Base-by-base conservation (phyloP, 2,888 invertebrate species). In the Cerastis rubricosa region DNA sequence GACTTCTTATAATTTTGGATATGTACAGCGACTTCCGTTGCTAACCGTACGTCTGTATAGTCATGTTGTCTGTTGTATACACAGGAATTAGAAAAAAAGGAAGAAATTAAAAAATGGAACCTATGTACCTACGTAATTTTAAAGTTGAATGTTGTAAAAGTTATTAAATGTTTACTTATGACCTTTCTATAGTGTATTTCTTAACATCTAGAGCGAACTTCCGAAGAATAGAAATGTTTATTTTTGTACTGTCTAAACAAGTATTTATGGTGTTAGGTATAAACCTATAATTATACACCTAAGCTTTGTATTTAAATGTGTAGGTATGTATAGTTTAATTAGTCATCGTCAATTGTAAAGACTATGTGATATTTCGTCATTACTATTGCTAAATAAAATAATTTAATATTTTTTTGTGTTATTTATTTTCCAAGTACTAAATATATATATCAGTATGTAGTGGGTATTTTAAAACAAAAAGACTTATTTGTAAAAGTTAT, bases 331-430 rank as follows among this genome's bases (percentile, higher is more conserved):
- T 89, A 83, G 79, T 84, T 81, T 87, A 81, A 76, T 76, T 86
- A 93, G 92, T 92, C 90, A 92, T 88, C 90, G 91, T 93, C 90
- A 92, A 93, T 92, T 92, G 90, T 95, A 94, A 93, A 91, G 91
- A 93, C 90, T 94, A 93, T 95, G 95, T 95, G 95, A 95, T 95
- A 95, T 95, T 94, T 94, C 89, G 90, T 91, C 91, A 92, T 92
- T 92, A 93, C 90, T 92, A 93, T 91, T 92, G 85, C 88, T 90
- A 88, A 94, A 94, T 94, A 95, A 95, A 95, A 90, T 92, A 91
- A 89, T 89, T 89, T 89, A 91, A 88, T 79, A 78, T 81, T 83
- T 80, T n/a, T 47, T 57, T 11, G 47, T 85, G 66, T 83, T 25
- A 66, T 66, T 80, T 17, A 1, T 65, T 73, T 68, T 67, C 22